These are phyloP conservation scores for Scatophagus argus DNA, from an alignment of 2,113 vertebrate species.

Conservation along the genomic window DNA sequence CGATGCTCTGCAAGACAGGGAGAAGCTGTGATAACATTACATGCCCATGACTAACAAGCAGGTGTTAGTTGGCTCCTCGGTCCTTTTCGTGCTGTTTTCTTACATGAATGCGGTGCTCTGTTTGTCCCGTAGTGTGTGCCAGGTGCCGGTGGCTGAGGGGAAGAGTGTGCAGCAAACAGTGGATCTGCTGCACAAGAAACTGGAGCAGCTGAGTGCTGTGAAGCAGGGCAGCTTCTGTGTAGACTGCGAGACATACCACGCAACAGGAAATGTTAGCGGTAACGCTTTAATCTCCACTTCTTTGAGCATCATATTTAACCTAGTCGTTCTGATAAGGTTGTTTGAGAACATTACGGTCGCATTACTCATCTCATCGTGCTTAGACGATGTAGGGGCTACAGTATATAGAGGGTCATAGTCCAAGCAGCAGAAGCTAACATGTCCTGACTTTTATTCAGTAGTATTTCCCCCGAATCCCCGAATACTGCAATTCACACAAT, in stretches of 20 bases:
- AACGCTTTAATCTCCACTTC: slow-evolving; percentile 42
- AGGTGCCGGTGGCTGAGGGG: slow-evolving; percentile 94
- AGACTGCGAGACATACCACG: slow-evolving; percentile 97
- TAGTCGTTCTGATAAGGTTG: background rate
- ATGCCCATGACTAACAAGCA: background rate
- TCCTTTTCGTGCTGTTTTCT: background rate
- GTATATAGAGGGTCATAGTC: too few relatives aligned
- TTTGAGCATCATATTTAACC: too few relatives aligned
- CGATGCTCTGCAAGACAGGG: background rate
- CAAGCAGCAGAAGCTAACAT: too few relatives aligned
- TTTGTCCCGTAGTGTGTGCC: slow-evolving; percentile 87
- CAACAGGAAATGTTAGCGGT: slow-evolving; percentile 88
- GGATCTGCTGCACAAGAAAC: slow-evolving; percentile 90
- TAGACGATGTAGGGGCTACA: background rate
- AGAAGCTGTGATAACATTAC: background rate
- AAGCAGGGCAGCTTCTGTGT: slow-evolving; percentile 97
- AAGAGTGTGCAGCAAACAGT: slow-evolving; percentile 98
- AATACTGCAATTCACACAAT: too few relatives aligned
- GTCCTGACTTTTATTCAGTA: too few relatives aligned
- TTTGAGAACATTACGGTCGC: background rate
- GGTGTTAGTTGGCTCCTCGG: background rate
- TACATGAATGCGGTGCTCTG: background rate
- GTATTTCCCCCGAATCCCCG: too few relatives aligned
- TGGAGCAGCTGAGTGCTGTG: slow-evolving; percentile 94
- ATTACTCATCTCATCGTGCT: too few relatives aligned